Evolutionary conservation across 2,797 vertebrate genomes (phyloP).

Genomic region (Anolis apletophallus): DNA sequence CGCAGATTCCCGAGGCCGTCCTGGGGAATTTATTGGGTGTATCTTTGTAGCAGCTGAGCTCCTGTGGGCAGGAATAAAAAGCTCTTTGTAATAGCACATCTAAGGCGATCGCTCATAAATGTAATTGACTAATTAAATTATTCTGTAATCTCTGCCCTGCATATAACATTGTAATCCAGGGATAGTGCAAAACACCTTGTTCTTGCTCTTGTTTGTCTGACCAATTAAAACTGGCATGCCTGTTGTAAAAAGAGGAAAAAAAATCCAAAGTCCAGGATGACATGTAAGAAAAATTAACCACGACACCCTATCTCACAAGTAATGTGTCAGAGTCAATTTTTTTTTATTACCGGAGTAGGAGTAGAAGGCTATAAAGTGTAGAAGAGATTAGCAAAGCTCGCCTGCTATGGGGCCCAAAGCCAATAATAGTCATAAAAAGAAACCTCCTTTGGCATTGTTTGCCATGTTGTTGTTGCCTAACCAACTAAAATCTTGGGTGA

Average conservation of each 20-base stretch:
- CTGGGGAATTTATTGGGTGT: background rate
- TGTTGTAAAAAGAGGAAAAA: constrained; percentile 29
- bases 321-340: too few species aligned
- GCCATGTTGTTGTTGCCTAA: background rate
- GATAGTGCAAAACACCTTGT: constrained; percentile 38
- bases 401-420: constrained; percentile 49
- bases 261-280: constrained; percentile 69
- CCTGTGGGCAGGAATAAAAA: background rate
- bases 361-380: background rate
- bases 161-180: constrained; percentile 13
- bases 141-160: constrained; percentile 43
- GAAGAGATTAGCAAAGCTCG: constrained; percentile 44
- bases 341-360: constrained; percentile 60
- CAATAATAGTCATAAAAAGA: background rate
- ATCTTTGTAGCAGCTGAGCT: background rate
- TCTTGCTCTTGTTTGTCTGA: constrained; percentile 65
- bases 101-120: constrained; percentile 19
- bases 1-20: background rate
- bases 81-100: background rate
- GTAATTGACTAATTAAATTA: constrained; percentile 36
- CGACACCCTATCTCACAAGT: constrained; percentile 45
- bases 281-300: constrained; percentile 72
- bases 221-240: constrained; percentile 40
- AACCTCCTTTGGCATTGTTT: background rate
- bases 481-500: background rate